Conservation (phyloP, 2,113 vertebrate species). For the rabbit (Oryctolagus cuniculus) region mOryCun1.1 NC_091438.1:80709001-80709500, state of each 20-base stretch:
- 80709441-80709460: not conserved
- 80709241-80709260: not conserved
- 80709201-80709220: conserved; percentile 71
- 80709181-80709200: conserved; percentile 67
- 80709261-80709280: not conserved
- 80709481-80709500: not conserved
- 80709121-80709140: conserved; percentile 63
- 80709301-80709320: not conserved
- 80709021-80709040: conserved; percentile 48
- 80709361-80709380: not conserved
- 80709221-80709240: conserved; percentile 65
- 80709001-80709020: conserved; percentile 58
- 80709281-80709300: not conserved
- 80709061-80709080: conserved; percentile 54
- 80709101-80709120: conserved; percentile 40
- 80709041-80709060: conserved; percentile 55
- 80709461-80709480: not conserved
- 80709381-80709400: not conserved
- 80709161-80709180: conserved; percentile 68
- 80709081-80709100: conserved; percentile 65
- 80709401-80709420: not conserved
- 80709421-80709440: not conserved
- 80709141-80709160: conserved; percentile 46
- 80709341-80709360: not conserved
- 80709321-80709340: not conserved